Evolutionary conservation across 2,888 invertebrate genomes (phyloP).

Genomic region (Parnassius smintheus): DNA sequence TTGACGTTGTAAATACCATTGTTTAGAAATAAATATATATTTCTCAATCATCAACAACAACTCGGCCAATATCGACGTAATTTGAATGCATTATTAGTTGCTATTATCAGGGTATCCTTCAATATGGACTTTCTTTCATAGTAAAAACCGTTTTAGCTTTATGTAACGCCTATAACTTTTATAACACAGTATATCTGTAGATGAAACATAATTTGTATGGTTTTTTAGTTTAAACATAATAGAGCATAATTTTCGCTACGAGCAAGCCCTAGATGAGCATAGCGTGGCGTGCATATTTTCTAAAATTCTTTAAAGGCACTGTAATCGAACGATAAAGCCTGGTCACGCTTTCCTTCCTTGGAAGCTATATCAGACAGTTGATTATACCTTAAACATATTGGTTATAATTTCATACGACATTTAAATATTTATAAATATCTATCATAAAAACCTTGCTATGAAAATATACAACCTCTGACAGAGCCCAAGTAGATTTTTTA

Average conservation of each 20-base stretch:
- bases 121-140: constrained; percentile 8
- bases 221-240: neutral
- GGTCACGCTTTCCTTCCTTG: too few relatives aligned
- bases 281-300: neutral
- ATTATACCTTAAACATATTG: too few relatives aligned
- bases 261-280: neutral
- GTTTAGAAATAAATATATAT: constrained; percentile 24
- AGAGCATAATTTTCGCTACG: neutral
- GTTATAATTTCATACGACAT: too few relatives aligned
- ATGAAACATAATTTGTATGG: neutral
- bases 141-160: constrained; percentile 19
- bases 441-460: neutral
- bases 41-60: constrained; percentile 28
- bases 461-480: constrained; percentile 8
- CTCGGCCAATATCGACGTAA: constrained; percentile 23
- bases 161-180: constrained; percentile 5
- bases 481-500: constrained; percentile 15
- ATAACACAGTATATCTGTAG: constrained; percentile 9
- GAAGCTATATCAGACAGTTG: too few relatives aligned
- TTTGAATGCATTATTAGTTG: constrained; percentile 24
- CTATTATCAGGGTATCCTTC: constrained; percentile 26
- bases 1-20: constrained; percentile 24
- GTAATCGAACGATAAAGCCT: too few relatives aligned
- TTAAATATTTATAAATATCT: too few relatives aligned
- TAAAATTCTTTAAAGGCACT: too few relatives aligned